Evolutionary conservation across 2,113 vertebrate species (phyloP).

Genomic region (Elephas maximus): DNA sequence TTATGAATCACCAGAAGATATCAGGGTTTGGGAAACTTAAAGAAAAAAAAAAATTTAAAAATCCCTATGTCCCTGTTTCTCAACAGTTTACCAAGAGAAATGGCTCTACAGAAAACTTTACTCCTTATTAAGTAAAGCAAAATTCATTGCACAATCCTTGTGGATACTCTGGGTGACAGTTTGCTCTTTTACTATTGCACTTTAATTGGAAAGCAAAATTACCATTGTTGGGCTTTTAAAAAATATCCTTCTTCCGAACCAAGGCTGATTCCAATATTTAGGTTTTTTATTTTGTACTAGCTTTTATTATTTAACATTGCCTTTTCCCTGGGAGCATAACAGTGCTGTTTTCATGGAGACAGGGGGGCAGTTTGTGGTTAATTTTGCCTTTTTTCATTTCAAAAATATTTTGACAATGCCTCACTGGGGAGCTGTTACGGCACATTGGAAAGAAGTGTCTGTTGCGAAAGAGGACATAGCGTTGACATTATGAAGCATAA

Average conservation of each 20-base stretch:
- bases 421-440: slow-evolving; percentile 63
- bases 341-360: slow-evolving; percentile 51
- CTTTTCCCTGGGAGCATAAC: slow-evolving; percentile 52
- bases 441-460: slow-evolving; percentile 58
- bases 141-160: slow-evolving; percentile 34
- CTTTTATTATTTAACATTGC: slow-evolving; percentile 71
- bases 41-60: not conserved
- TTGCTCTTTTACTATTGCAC: slow-evolving; percentile 25
- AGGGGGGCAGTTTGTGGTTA: slow-evolving; percentile 69
- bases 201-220: slow-evolving; percentile 71
- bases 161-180: not conserved
- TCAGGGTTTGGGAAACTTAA: not conserved
- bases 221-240: slow-evolving; percentile 47
- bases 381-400: slow-evolving; percentile 76
- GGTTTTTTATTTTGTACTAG: slow-evolving; percentile 50
- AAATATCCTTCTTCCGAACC: slow-evolving; percentile 18
- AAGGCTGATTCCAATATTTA: slow-evolving; percentile 39
- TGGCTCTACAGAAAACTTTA: not conserved
- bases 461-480: slow-evolving; percentile 61
- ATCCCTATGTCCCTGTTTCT: not conserved
- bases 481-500: slow-evolving; percentile 64
- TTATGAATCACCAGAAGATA: not conserved
- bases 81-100: slow-evolving; percentile 15
- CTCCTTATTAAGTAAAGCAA: slow-evolving; percentile 16
- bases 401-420: slow-evolving; percentile 75